phyloP scores from a whole-genome alignment of 2,797 vertebrate genomes.

The Oceanodroma leucorhoa region DNA sequence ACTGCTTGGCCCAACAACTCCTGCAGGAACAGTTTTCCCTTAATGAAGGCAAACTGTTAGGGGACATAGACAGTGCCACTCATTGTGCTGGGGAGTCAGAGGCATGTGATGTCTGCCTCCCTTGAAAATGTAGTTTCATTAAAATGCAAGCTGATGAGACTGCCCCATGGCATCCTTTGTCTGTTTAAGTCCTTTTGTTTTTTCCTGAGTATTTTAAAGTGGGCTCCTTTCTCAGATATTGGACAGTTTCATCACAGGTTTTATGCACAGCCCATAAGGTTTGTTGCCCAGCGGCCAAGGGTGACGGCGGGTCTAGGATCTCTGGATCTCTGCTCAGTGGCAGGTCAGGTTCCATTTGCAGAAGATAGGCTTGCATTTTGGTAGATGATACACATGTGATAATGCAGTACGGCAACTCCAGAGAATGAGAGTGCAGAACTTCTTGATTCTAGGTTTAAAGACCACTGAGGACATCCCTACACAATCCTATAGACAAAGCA shows the following conservation, averaged over 20 bases:
- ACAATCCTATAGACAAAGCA: not conserved
- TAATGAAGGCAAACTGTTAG: not conserved
- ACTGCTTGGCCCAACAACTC: not conserved
- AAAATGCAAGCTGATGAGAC: not conserved
- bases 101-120: not conserved
- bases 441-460: not conserved
- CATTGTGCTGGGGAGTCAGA: not conserved
- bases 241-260: not conserved
- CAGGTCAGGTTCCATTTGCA: not conserved
- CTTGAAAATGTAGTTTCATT: not conserved
- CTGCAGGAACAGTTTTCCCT: not conserved
- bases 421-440: not conserved
- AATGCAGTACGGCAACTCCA: not conserved
- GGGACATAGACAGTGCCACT: not conserved
- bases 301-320: accelerated
- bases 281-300: not conserved
- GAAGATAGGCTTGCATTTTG: not conserved
- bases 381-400: not conserved
- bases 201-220: not conserved
- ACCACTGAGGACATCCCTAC: not conserved
- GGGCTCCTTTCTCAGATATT: not conserved
- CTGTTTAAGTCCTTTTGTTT: not conserved
- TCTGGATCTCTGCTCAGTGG: not conserved
- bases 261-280: not conserved
- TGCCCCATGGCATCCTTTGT: not conserved